Percentiles rank a stretch among this genome's conserved stretches.
These are phyloP conservation scores for Hippocampus zosterae DNA, from an alignment of 2,113 vertebrate genomes.

Conservation along the genomic window DNA sequence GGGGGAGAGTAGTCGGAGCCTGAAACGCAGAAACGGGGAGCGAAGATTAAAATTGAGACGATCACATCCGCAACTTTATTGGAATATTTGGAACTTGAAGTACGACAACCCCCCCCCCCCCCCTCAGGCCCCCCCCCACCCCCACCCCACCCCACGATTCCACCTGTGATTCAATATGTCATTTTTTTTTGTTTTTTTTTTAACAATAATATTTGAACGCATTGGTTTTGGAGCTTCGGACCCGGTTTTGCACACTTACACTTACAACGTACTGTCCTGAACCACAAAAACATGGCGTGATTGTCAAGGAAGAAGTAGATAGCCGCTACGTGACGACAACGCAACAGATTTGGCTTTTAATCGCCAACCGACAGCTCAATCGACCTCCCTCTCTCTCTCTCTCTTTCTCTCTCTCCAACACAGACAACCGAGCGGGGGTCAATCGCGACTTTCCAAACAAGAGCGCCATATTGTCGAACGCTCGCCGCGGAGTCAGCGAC, in stretches of 20 bases:
- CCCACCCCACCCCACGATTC: too few species aligned
- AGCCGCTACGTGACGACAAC: too few species aligned
- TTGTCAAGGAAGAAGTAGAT: neutral
- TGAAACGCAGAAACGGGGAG: constrained; percentile 44
- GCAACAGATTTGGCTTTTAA: too few species aligned
- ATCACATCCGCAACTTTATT: neutral
- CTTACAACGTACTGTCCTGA: neutral
- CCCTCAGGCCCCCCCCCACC: too few species aligned
- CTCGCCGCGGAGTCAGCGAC: constrained; percentile 9
- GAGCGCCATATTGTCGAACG: neutral
- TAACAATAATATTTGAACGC: too few species aligned
- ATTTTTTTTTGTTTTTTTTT: neutral
- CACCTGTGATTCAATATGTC: too few species aligned
- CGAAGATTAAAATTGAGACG: constrained; percentile 6
- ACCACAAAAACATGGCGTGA: neutral
- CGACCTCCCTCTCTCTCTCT: neutral
- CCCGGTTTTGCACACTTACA: neutral
- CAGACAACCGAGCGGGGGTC: neutral
- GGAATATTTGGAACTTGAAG: too few species aligned
- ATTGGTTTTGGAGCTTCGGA: too few species aligned
- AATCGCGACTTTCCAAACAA: too few species aligned
- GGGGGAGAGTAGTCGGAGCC: constrained; percentile 97
- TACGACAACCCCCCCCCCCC: too few species aligned
- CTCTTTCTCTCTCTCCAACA: neutral
- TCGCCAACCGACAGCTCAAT: too few species aligned